Conservation (phyloP, 2,113 vertebrate species). For the Hippocampus abdominalis region DNA sequence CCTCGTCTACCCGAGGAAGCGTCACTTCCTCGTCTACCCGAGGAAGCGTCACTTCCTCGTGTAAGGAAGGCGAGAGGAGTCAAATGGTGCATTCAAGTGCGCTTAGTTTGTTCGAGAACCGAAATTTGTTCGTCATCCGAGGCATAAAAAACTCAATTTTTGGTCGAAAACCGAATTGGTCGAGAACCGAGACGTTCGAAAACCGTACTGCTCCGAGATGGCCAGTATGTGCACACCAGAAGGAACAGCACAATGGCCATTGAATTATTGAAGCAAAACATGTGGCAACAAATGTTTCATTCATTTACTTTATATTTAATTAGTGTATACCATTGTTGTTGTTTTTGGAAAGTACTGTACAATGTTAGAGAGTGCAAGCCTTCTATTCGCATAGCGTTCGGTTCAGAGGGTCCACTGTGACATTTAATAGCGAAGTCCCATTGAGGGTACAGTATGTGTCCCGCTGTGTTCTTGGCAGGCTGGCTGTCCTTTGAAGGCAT, state of each 20-base stretch:
- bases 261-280: background rate
- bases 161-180: no score
- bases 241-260: background rate
- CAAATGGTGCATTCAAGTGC: no score
- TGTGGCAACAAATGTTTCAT: no score
- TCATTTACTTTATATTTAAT: background rate
- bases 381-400: background rate
- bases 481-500: constrained; percentile 97
- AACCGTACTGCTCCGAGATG: background rate
- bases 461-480: constrained; percentile 63
- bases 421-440: background rate
- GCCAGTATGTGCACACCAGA: background rate
- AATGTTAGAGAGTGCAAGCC: background rate
- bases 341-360: background rate
- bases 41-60: no score
- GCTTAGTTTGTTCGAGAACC: no score
- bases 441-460: background rate
- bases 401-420: background rate
- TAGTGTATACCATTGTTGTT: background rate
- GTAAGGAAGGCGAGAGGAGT: no score
- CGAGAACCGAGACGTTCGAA: no score
- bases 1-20: no score
- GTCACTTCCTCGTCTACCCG: no score
- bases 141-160: no score
- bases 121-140: no score